These are phyloP conservation scores for Lordiphosa andalusiaca DNA, from an alignment of 2,888 invertebrate genomes.

Conservation along the genomic window DNA sequence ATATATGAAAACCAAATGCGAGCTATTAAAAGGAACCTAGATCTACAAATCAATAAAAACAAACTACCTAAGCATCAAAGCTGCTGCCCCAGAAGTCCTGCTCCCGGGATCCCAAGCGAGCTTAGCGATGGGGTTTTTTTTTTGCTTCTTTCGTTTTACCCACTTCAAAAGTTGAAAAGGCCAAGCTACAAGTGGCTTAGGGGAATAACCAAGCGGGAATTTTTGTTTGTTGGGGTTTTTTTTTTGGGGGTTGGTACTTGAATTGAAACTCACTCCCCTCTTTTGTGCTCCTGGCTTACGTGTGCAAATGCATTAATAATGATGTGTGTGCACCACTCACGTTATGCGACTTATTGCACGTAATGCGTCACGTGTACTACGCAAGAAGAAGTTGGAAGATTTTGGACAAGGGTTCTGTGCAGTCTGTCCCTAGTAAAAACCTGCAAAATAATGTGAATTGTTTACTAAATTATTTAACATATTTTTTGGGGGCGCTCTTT, in stretches of 20 bases:
- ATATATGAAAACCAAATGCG: constrained; percentile 64
- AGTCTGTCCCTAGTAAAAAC: constrained; percentile 9
- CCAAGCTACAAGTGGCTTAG: constrained; percentile 55
- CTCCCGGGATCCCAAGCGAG: constrained; percentile 3
- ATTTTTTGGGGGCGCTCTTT: not conserved
- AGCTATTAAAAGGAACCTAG: constrained; percentile 33
- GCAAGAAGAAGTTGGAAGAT: not conserved
- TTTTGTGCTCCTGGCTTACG: constrained; percentile 34
- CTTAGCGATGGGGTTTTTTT: constrained; percentile 10
- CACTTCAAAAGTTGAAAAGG: constrained; percentile 50
- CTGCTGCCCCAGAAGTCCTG: constrained; percentile 3
- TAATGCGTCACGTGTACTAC: constrained; percentile 65
- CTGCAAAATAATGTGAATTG: constrained; percentile 16
- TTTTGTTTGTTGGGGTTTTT: not conserved
- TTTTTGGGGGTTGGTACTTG: constrained; percentile 32
- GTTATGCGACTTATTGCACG: constrained; percentile 55
- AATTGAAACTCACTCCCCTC: not conserved
- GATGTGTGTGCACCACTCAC: constrained; percentile 67
- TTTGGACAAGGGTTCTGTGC: not conserved
- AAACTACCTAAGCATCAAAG: constrained; percentile 6
- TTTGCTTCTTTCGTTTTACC: constrained; percentile 21
- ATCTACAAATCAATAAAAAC: constrained; percentile 13
- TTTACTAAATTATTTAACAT: constrained; percentile 14
- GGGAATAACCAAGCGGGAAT: constrained; percentile 30
- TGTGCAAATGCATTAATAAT: constrained; percentile 71